Conservation (phyloP, 2,888 invertebrate genomes). For the Plutella xylostella region DNA sequence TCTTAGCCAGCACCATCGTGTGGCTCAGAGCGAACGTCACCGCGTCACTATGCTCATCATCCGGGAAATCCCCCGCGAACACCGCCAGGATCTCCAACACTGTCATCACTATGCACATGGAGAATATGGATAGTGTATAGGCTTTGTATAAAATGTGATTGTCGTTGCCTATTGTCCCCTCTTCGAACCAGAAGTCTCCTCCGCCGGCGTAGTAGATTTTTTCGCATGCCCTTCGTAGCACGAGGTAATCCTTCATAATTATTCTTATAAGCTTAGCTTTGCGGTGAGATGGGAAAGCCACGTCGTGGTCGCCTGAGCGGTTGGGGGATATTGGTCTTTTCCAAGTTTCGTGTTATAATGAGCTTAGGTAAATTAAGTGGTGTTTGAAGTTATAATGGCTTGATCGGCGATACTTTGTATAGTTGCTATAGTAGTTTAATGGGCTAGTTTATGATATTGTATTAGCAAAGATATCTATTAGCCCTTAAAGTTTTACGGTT, state of each 20-base stretch:
- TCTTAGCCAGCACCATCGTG: slow-evolving; percentile 46
- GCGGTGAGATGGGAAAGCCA: no score
- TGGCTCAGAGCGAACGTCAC: slow-evolving; percentile 51
- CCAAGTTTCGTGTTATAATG: no score
- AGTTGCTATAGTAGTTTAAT: no score
- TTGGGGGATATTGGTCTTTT: no score
- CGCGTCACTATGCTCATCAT: slow-evolving; percentile 48
- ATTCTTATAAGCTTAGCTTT: neutral
- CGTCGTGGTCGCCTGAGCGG: no score
- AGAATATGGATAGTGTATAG: slow-evolving; percentile 29
- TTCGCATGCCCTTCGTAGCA: slow-evolving; percentile 36
- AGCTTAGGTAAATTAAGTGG: no score
- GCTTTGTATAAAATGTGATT: slow-evolving; percentile 32
- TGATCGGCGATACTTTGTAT: no score
- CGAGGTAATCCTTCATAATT: slow-evolving; percentile 42
- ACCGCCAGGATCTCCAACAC: slow-evolving; percentile 49
- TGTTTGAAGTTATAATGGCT: no score
- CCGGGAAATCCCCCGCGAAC: slow-evolving; percentile 40
- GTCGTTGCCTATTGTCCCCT: slow-evolving; percentile 35
- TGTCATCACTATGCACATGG: slow-evolving; percentile 39
- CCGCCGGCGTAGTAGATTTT: slow-evolving; percentile 41
- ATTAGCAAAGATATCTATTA: no score
- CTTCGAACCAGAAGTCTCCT: slow-evolving; percentile 53
- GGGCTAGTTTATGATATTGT: no score
- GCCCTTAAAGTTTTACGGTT: no score